Evolutionary conservation across 2,797 vertebrate genomes (phyloP), one percentile per base, ranked within the genome.

Genomic region (Natrix natrix): DNA sequence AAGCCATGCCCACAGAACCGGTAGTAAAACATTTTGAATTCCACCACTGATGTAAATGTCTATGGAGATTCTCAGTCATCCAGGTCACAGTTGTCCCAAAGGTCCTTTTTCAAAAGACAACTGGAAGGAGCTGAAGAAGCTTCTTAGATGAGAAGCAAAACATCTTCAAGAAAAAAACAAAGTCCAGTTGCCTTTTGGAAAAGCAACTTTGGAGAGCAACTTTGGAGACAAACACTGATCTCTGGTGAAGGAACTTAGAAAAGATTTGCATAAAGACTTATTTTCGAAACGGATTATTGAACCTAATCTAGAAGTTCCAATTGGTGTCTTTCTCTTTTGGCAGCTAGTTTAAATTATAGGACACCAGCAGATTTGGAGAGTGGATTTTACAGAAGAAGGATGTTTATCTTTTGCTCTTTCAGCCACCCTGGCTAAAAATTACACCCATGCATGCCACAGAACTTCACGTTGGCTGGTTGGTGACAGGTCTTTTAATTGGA

Each of bases 351-450:
- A 32, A 83, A 88, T 32, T 88, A 14, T 28, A 57, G 55, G 28
- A 16, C 11, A 57, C 1, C 54, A 88, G 56, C 28, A 32, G 54
- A 37, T 88, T 3, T 88, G n/a, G 87, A 56, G n/a, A 37, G 16
- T 17, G 7, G 69, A 20, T 32, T 88, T 88, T 88, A 6, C 11
- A 57, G 92, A 83, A 63, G 92, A 83, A 87, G 24, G 26, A 8
- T 90, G 16, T 90, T 87, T 95, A 83, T 24, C 13, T 87, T 52
- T 90, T 91, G 66, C 54, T 94, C 11, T n/a, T 63, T 94, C 59
- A 0, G 60, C 91, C 87, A 94, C 94, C 95, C n/a, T 59, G 94
- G 63, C 60, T 89, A 86, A 92, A 88, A 95, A 96, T 95, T 92
- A 94, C 94, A 94, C 69, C 54, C 91, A 89, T 55, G 69, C 78